These are phyloP conservation scores for Anarsia innoxiella DNA, from an alignment of 2,888 invertebrate genomes.

Conservation along the genomic window DNA sequence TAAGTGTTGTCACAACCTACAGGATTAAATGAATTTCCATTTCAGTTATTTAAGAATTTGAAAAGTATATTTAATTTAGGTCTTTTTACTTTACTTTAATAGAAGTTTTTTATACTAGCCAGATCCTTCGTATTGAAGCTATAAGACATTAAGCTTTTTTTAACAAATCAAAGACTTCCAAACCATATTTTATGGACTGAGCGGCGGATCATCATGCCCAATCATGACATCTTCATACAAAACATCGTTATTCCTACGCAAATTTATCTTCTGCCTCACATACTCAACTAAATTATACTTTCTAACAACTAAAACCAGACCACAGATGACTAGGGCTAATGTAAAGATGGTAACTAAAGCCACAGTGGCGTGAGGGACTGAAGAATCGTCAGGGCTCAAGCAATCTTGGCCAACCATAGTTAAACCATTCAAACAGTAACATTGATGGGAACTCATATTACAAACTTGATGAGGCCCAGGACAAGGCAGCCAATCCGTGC, in stretches of 20 bases:
- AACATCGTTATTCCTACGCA: conserved; percentile 54
- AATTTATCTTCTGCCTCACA: conserved; percentile 51
- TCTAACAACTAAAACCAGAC: conserved; percentile 55
- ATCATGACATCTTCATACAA: conserved; percentile 75
- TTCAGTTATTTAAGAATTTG: too few relatives aligned
- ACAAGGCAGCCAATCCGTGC: conserved; percentile 38
- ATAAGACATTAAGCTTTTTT: too few relatives aligned
- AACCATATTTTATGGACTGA: conserved; percentile 55
- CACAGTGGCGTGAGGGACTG: conserved; percentile 37
- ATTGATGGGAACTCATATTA: conserved; percentile 33
- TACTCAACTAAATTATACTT: conserved; percentile 64
- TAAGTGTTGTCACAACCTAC: too few relatives aligned
- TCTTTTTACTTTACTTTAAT: too few relatives aligned
- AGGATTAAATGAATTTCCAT: too few relatives aligned
- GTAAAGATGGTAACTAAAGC: conserved; percentile 52
- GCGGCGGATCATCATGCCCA: conserved; percentile 68
- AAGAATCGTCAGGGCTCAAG: conserved; percentile 23
- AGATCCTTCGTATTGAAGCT: too few relatives aligned
- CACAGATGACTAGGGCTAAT: conserved; percentile 50
- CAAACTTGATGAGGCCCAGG: conserved; percentile 46
- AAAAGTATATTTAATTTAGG: too few relatives aligned
- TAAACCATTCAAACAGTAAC: conserved; percentile 45
- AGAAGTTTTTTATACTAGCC: too few relatives aligned
- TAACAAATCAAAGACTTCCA: too few relatives aligned
- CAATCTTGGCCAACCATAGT: conserved; percentile 41